Percentiles rank a stretch among this genome's conserved stretches.
These are phyloP conservation scores for Pelochelys cantorii DNA, from an alignment of 2,797 vertebrate species.

Conservation along the genomic window DNA sequence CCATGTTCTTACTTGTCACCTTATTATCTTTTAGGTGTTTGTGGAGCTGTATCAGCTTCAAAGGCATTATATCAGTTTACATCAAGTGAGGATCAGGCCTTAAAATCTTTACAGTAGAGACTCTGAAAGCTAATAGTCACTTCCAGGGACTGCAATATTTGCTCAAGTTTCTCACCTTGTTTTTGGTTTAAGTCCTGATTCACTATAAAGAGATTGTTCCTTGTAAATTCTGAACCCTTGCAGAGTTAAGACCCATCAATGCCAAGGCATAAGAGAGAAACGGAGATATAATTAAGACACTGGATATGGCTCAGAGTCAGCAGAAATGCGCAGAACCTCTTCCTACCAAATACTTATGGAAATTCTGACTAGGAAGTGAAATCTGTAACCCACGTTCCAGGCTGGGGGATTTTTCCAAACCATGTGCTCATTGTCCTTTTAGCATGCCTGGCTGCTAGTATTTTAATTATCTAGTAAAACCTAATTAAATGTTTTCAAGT, in stretches of 20 bases:
- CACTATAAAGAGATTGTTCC: not conserved
- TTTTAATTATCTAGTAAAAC: constrained; percentile 40
- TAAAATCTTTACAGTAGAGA: not conserved
- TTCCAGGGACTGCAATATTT: not conserved
- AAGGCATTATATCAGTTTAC: not conserved
- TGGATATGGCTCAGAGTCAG: not conserved
- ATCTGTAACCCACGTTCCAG: not conserved
- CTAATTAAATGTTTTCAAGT: constrained; percentile 48
- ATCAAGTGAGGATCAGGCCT: not conserved
- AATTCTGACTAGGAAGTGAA: not conserved
- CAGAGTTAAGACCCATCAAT: not conserved
- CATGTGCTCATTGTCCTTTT: not conserved
- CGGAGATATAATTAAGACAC: fast-evolving
- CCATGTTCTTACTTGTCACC: too few relatives aligned
- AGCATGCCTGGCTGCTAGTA: not conserved
- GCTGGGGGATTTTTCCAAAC: not conserved
- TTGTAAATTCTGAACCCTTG: not conserved
- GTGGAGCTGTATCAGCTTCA: not conserved
- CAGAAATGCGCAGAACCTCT: not conserved
- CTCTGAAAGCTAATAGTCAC: not conserved
- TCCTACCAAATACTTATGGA: not conserved
- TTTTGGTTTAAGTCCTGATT: not conserved
- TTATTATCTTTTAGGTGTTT: too few relatives aligned
- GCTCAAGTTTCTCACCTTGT: not conserved
- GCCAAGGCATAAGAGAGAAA: not conserved